phyloP scores from a whole-genome alignment of 2,888 invertebrate genomes.

The Mongoloraphidia duomilia region DNA sequence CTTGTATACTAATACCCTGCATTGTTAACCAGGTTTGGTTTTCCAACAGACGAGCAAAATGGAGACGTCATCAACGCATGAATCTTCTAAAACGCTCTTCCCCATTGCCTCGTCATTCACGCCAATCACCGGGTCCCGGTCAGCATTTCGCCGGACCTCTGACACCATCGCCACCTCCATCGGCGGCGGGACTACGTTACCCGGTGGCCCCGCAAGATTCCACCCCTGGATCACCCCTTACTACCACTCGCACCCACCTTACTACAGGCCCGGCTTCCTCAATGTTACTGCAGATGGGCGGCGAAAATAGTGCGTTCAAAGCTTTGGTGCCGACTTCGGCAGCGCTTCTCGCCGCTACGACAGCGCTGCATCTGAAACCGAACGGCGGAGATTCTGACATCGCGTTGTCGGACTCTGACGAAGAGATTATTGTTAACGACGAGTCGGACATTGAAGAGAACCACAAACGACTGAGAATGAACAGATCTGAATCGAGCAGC shows the following conservation, averaged over 20 bases:
- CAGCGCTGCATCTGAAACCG: constrained; percentile 36
- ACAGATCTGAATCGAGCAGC: constrained; percentile 34
- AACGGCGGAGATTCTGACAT: constrained; percentile 33
- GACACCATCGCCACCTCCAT: constrained; percentile 43
- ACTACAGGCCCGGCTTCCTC: constrained; percentile 29
- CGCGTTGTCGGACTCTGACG: constrained; percentile 46
- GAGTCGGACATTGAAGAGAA: constrained; percentile 48
- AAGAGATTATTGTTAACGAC: constrained; percentile 78
- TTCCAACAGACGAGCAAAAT: constrained; percentile 98
- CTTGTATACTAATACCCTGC: constrained; percentile 8
- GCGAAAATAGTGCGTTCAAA: constrained; percentile 80
- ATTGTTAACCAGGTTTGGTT: constrained; percentile 83
- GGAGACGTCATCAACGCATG: constrained; percentile 94
- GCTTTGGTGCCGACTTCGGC: constrained; percentile 50
- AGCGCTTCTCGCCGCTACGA: constrained; percentile 34
- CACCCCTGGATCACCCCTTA: constrained; percentile 47
- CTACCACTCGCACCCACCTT: constrained; percentile 33
- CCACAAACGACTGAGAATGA: constrained; percentile 29
- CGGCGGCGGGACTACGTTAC: constrained; percentile 18
- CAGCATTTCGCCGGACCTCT: constrained; percentile 21
- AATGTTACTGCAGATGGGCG: constrained; percentile 53
- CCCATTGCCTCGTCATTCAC: constrained; percentile 23
- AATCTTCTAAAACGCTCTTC: constrained; percentile 72
- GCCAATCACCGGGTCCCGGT: constrained; percentile 20
- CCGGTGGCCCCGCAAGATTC: constrained; percentile 32